Evolutionary conservation across 1,140 invertebrate genomes (phyloP), one percentile per base, ranked within the genome.

Genomic region (Chymomyza costata): DNA sequence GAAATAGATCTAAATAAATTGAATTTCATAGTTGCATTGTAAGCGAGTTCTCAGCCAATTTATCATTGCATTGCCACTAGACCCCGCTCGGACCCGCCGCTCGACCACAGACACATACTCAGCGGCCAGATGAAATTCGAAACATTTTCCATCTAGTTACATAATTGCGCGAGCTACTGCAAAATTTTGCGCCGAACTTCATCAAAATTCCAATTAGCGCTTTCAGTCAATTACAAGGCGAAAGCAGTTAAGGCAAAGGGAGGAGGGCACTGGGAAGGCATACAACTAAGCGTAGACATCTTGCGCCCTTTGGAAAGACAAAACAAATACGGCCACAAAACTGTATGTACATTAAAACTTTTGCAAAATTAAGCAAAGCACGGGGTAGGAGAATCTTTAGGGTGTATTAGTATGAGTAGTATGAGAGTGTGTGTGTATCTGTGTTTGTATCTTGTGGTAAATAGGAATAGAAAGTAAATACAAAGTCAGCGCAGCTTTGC

Each of bases 151-250:
- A 78, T 62, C 70, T 66, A 76, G 71, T 66, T 76, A 76, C 73
- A 76, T 78, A 76, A 76, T 76, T 76, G 70, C 70, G 52, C 41
- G 37, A 62, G n/a, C 48, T 70, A 53, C 71, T 70, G 71, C 70
- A 53, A 63, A 76, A 78, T 66, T 78, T n/a, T 62, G 57, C 54
- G 66, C 71, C 70, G 70, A 76, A 76, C 70, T 76, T 76, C 71
- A 76, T 76, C 70, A 78, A 76, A 76, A 76, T 76, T 76, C 70
- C 70, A 76, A 76, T 76, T 76, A 76, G 70, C 71, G 70, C 70
- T 76, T 76, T 71, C 70, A 76, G 66, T 78, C 70, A 76, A 76
- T 76, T 76, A 76, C 70, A 78, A 78, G 70, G 71, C 70, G 59
- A 41, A 40, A 31, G 50, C 57, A 30, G 18, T 38, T 16, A 10